phyloP scores from a whole-genome alignment of 2,113 vertebrate species.

The Furnarius figulus region DNA sequence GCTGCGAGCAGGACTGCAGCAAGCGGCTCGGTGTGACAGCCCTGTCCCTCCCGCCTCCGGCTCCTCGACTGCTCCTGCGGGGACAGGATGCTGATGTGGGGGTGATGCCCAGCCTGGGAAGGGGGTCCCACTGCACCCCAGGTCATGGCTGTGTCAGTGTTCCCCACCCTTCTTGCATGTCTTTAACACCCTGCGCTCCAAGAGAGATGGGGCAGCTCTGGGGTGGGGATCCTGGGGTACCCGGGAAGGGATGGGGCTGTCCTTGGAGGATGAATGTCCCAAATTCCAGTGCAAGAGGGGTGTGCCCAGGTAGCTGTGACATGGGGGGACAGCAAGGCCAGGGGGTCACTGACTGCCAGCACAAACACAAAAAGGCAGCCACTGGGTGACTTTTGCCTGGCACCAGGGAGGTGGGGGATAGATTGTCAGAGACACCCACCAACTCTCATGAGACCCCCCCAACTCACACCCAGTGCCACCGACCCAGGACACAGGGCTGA shows the following conservation, averaged over 20 bases:
- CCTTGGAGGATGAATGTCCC: not conserved
- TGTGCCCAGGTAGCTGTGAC: not conserved
- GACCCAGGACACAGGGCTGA: not conserved
- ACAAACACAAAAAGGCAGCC: not conserved
- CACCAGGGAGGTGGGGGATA: accelerated
- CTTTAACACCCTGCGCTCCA: not conserved
- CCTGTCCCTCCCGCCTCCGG: not conserved
- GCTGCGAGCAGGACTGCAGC: conserved; percentile 57
- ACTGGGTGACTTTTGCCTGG: not conserved
- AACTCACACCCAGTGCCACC: not conserved
- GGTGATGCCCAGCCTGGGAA: not conserved
- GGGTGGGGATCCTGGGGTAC: not conserved
- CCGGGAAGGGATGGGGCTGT: not conserved
- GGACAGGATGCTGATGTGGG: not conserved
- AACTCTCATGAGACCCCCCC: not conserved
- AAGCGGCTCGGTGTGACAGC: conserved; percentile 11
- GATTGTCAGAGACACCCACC: not conserved
- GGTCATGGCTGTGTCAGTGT: accelerated
- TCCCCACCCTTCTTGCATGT: accelerated
- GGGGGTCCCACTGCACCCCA: not conserved
- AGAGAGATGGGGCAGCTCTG: not conserved
- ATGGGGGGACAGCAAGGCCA: accelerated
- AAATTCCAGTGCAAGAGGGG: accelerated
- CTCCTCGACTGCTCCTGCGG: not conserved
- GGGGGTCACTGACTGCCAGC: not conserved